Conservation (phyloP, 2,888 invertebrate species). For the Diaphora mendica region DNA sequence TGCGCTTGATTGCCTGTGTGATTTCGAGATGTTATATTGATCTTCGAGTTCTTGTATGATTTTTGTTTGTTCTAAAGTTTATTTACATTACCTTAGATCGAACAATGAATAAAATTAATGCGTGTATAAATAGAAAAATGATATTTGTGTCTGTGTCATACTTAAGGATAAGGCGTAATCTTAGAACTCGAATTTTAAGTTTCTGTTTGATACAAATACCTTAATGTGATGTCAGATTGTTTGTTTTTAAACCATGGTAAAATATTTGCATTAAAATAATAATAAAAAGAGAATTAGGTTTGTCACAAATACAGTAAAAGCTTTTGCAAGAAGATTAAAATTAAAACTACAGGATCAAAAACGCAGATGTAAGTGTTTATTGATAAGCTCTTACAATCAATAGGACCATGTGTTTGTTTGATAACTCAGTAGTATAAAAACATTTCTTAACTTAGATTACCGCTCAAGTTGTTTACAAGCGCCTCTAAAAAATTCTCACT, state of each 20-base stretch:
- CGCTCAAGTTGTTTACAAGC: background rate
- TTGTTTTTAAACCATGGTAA: too few relatives aligned
- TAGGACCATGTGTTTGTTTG: background rate
- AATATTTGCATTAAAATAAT: too few relatives aligned
- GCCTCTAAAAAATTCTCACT: background rate
- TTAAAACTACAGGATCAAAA: background rate
- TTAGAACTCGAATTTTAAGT: too few relatives aligned
- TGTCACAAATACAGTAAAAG: background rate
- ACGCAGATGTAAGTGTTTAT: background rate
- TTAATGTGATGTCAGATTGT: too few relatives aligned
- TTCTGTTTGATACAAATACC: background rate
- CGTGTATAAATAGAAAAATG: background rate
- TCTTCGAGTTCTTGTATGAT: background rate
- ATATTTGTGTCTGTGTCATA: background rate
- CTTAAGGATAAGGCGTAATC: too few relatives aligned
- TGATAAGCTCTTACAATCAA: background rate
- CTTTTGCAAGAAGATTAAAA: background rate
- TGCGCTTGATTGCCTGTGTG: conserved; percentile 39
- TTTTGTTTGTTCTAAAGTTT: conserved; percentile 2
- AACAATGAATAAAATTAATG: background rate
- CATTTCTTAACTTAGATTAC: background rate
- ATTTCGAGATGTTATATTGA: conserved; percentile 19
- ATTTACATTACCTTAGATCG: background rate
- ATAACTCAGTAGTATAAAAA: background rate
- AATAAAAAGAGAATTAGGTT: too few relatives aligned